A percentile compares a stretch with the other conserved stretches of the same genome.
Evolutionary conservation across 2,797 vertebrate species (phyloP).

Genomic region (Champsocephalus esox): DNA sequence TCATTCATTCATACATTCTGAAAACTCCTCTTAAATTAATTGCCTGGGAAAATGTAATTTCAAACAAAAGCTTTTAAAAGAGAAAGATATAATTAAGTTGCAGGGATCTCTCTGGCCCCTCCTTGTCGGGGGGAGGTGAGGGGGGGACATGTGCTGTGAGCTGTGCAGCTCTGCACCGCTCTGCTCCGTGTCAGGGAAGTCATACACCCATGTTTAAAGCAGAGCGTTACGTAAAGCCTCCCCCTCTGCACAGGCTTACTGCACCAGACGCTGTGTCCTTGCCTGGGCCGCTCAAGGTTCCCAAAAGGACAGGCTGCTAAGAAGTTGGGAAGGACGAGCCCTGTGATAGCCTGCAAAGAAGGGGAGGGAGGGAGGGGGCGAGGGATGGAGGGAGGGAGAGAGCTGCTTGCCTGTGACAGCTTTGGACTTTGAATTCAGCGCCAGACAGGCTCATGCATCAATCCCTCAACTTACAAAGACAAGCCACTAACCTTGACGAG

Average conservation of each 20-base stretch:
- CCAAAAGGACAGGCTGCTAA: constrained; percentile 86
- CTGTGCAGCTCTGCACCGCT: constrained; percentile 67
- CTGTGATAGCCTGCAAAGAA: constrained; percentile 81
- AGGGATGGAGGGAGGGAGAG: constrained; percentile 15
- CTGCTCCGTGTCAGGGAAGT: constrained; percentile 80
- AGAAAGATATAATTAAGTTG: constrained; percentile 86
- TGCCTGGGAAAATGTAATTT: constrained; percentile 83
- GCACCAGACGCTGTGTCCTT: constrained; percentile 87
- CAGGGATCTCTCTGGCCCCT: constrained; percentile 69
- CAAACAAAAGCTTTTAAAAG: constrained; percentile 86
- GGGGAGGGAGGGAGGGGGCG: constrained; percentile 41
- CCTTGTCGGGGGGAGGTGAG: constrained; percentile 27
- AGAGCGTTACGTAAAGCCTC: constrained; percentile 84
- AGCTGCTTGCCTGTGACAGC: constrained; percentile 78
- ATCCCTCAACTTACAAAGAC: constrained; percentile 87
- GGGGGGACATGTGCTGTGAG: constrained; percentile 66
- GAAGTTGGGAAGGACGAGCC: constrained; percentile 86
- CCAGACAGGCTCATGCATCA: constrained; percentile 88
- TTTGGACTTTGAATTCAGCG: constrained; percentile 87
- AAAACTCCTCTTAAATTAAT: constrained; percentile 87
- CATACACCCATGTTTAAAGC: constrained; percentile 82
- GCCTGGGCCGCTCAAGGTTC: constrained; percentile 86
- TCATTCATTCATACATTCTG: constrained; percentile 86
- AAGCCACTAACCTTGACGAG: constrained; percentile 85
- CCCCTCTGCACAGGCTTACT: constrained; percentile 83